Evolutionary conservation across 2,797 vertebrate genomes (phyloP).

Genomic region (Microctenopoma lineatum): DNA sequence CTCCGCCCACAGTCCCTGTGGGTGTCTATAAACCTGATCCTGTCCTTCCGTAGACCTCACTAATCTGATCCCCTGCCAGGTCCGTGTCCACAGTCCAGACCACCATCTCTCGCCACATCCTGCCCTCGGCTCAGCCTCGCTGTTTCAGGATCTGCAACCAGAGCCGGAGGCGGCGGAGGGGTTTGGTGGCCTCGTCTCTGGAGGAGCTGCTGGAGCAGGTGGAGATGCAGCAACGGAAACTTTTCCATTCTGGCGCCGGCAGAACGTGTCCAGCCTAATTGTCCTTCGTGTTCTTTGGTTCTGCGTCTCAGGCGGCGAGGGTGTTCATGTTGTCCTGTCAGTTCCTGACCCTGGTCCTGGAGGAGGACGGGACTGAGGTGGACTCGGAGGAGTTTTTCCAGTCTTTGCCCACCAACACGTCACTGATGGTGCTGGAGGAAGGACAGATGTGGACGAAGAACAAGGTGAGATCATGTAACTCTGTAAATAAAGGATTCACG

Average conservation of each 20-base stretch:
- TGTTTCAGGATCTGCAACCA: slow-evolving; percentile 85
- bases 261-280: background rate
- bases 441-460: slow-evolving; percentile 86
- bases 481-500: background rate
- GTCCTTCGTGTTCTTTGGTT: background rate
- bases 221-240: background rate
- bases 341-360: slow-evolving; percentile 85
- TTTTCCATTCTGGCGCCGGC: no score
- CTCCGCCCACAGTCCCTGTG: no score
- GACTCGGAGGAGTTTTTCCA: slow-evolving; percentile 89
- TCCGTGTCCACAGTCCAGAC: slow-evolving; percentile 80
- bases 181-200: slow-evolving; percentile 82
- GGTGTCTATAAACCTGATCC: no score
- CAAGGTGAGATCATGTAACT: slow-evolving; percentile 30
- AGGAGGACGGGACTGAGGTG: slow-evolving; percentile 89
- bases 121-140: slow-evolving; percentile 77
- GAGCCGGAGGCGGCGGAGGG: slow-evolving; percentile 79
- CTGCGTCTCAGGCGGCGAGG: slow-evolving; percentile 76
- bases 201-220: slow-evolving; percentile 88
- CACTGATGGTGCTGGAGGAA: slow-evolving; percentile 85
- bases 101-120: slow-evolving; percentile 75
- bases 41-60: background rate
- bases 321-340: slow-evolving; percentile 79
- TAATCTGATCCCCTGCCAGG: slow-evolving; percentile 56
- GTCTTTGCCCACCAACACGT: slow-evolving; percentile 82